Percentiles rank a stretch among this genome's conserved stretches.
phyloP scores from a whole-genome alignment of 2,113 vertebrate genomes.

The Riparia riparia region DNA sequence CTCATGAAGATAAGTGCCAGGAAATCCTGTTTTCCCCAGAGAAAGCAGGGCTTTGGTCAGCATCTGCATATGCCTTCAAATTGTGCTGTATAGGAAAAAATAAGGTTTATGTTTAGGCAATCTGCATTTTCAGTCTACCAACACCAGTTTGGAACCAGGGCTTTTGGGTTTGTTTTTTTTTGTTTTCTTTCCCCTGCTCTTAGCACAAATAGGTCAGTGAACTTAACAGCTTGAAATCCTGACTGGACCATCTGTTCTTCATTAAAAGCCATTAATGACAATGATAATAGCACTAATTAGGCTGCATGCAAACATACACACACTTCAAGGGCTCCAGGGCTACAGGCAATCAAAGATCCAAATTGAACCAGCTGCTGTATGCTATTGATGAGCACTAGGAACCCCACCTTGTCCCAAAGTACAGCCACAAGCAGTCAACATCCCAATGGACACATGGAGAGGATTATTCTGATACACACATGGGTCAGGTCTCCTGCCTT shows the following conservation, averaged over 20 bases:
- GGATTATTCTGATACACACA: background rate
- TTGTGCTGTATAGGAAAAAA: background rate
- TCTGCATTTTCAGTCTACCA: background rate
- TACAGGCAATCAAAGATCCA: constrained; percentile 40
- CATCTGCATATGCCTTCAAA: background rate
- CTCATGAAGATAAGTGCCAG: background rate
- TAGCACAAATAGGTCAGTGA: constrained; percentile 55
- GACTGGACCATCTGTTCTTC: constrained; percentile 64
- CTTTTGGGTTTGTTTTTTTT: background rate
- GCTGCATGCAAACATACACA: constrained; percentile 49
- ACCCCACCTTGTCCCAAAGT: background rate
- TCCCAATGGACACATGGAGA: background rate
- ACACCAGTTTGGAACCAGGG: background rate
- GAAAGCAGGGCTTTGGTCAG: background rate
- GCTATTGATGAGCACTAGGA: background rate
- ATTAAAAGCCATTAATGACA: constrained; percentile 69
- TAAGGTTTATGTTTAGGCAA: background rate
- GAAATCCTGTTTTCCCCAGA: background rate
- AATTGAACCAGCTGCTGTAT: constrained; percentile 40
- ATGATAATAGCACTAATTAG: constrained; percentile 69
- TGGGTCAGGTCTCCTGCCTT: background rate
- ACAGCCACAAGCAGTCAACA: background rate
- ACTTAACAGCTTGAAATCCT: constrained; percentile 43
- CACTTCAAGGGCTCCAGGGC: constrained; percentile 28
- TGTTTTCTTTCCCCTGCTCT: background rate